Percentiles rank a stretch among this genome's conserved stretches.
phyloP scores from a whole-genome alignment of 2,113 vertebrate genomes.

The Dipodomys ordii region DNA sequence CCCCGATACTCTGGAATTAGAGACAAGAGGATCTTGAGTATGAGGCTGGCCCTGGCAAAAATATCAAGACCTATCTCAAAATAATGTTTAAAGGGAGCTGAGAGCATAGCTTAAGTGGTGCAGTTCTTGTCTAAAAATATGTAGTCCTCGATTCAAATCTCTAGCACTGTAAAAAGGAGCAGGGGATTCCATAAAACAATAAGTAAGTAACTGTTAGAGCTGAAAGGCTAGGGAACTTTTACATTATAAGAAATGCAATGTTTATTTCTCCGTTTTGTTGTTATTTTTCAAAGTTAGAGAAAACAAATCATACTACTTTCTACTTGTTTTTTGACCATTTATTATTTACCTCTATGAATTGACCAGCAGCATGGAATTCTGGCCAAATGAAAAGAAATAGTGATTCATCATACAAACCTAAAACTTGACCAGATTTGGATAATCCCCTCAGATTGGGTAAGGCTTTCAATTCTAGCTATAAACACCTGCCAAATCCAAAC shows the following conservation, averaged over 20 bases:
- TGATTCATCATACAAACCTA: not conserved
- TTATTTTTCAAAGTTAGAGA: slow-evolving; percentile 45
- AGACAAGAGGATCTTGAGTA: no score
- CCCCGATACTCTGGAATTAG: no score
- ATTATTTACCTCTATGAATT: not conserved
- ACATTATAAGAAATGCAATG: not conserved
- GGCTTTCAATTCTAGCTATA: not conserved
- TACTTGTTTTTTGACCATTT: not conserved
- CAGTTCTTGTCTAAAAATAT: no score
- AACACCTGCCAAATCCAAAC: not conserved
- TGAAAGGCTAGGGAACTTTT: not conserved
- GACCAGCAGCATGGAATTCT: not conserved
- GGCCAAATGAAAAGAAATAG: not conserved
- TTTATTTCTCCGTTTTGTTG: not conserved
- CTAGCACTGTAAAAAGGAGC: no score
- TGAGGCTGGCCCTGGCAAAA: no score
- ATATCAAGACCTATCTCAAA: no score
- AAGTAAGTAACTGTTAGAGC: not conserved
- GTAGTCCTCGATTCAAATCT: no score
- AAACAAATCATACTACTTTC: not conserved
- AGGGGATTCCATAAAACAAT: not conserved
- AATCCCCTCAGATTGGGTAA: not conserved
- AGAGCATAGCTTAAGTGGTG: no score
- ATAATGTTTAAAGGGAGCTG: no score
- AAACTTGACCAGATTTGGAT: not conserved